phyloP scores from a whole-genome alignment of 2,888 invertebrate genomes.

The Metopia argyrocephala region DNA sequence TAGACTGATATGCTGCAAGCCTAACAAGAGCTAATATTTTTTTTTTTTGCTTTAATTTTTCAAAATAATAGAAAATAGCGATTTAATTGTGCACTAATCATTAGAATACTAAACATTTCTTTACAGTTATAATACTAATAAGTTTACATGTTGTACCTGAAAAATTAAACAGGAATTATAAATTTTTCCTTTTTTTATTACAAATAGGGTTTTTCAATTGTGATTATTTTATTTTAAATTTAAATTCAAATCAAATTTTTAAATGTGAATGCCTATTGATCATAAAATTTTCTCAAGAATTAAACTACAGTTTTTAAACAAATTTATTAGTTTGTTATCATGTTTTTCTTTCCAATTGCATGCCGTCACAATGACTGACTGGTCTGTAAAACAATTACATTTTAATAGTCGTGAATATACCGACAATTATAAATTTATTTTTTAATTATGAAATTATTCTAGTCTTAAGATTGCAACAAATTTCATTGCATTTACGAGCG shows the following conservation, averaged over 20 bases:
- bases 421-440: conserved; percentile 7
- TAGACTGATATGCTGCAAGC: no score
- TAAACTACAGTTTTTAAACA: background rate
- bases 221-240: background rate
- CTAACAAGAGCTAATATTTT: no score
- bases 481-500: background rate
- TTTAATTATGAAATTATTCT: conserved; percentile 10
- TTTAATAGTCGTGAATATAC: background rate
- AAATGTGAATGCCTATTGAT: background rate
- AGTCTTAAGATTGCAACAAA: conserved; percentile 7
- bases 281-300: conserved; percentile 21
- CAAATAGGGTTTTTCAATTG: no score
- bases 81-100: no score
- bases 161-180: no score
- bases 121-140: no score
- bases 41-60: no score
- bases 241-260: background rate
- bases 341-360: no score
- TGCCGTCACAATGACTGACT: background rate
- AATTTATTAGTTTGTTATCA: background rate
- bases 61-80: no score
- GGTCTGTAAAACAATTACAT: background rate
- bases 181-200: no score
- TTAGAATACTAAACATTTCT: no score
- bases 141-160: no score